Conservation (phyloP, 2,113 vertebrate genomes). For the Microtus ochrogaster region DNA sequence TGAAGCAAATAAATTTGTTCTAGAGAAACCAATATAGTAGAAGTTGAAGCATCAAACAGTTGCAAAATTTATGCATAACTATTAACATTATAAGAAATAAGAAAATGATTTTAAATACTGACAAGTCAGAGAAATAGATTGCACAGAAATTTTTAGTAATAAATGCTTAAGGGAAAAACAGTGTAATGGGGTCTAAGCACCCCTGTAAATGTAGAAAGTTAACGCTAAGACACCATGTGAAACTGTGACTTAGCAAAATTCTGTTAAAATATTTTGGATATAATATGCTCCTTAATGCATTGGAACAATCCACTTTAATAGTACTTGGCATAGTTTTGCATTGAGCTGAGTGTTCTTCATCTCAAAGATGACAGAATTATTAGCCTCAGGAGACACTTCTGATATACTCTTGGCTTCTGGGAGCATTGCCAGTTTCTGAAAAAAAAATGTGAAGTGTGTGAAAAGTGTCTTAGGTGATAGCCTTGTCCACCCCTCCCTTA, state of each 20-base stretch:
- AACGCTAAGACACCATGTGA: not conserved
- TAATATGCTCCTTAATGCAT: slow-evolving; percentile 23
- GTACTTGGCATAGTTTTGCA: slow-evolving; percentile 45
- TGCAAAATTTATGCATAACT: not conserved
- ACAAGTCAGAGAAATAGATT: not conserved
- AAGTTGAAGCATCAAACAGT: slow-evolving; percentile 29
- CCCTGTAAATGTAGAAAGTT: not conserved
- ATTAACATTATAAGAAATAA: slow-evolving; percentile 49
- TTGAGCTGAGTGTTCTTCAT: slow-evolving; percentile 47
- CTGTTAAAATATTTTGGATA: slow-evolving; percentile 45
- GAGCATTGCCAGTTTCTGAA: slow-evolving; percentile 37
- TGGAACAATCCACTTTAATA: slow-evolving; percentile 42
- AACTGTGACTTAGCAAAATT: slow-evolving; percentile 50
- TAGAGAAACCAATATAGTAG: not conserved
- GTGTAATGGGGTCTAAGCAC: not conserved
- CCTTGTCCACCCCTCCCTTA: not conserved
- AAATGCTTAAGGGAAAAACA: slow-evolving; percentile 1
- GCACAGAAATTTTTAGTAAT: not conserved
- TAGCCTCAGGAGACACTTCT: slow-evolving; percentile 55
- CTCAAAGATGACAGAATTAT: slow-evolving; percentile 58
- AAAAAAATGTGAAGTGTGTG: slow-evolving; percentile 48
- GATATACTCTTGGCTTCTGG: slow-evolving; percentile 49
- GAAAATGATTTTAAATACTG: slow-evolving; percentile 21
- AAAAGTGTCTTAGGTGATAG: not conserved
- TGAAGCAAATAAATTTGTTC: slow-evolving; percentile 14